Conservation (phyloP, 1,140 invertebrate species). For the Aleiodes sp. region DNA sequence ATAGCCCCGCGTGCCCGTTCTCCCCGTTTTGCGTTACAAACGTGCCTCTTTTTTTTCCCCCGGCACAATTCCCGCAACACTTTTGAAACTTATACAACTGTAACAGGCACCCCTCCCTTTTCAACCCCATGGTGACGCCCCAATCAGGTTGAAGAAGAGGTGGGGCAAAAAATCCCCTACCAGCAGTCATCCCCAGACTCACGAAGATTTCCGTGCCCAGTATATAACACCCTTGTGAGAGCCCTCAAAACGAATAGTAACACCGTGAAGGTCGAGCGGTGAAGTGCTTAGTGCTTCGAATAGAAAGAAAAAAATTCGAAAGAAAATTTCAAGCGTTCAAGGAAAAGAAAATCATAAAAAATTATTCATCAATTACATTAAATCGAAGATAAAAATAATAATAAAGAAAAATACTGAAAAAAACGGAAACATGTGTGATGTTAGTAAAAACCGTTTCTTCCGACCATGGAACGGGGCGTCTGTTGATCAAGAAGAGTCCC, state of each 20-base stretch:
- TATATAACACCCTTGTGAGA: constrained; percentile 18
- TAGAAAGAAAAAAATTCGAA: no score
- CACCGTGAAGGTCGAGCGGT: not conserved
- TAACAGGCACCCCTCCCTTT: not conserved
- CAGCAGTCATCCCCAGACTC: not conserved
- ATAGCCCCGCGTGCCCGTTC: not conserved
- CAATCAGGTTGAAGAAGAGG: constrained; percentile 9
- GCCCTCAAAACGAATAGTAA: constrained; percentile 1
- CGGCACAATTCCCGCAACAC: no score
- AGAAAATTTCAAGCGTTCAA: not conserved
- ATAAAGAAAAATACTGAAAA: constrained; percentile 9
- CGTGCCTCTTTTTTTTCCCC: no score
- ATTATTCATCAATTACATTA: not conserved
- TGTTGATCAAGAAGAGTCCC: constrained; percentile 15
- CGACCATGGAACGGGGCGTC: constrained; percentile 46
- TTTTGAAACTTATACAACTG: not conserved
- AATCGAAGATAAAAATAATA: not conserved
- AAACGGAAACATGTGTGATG: constrained; percentile 40
- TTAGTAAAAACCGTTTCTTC: constrained; percentile 39
- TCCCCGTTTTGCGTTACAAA: not conserved
- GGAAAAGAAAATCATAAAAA: not conserved
- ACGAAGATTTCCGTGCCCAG: not conserved
- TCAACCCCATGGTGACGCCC: not conserved
- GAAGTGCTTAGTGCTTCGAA: not conserved
- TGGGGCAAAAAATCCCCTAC: not conserved